Percentiles rank a stretch among this genome's conserved stretches.
These are phyloP conservation scores for Sarcophaga carnaria DNA, from an alignment of 2,888 invertebrate species.

Conservation along the genomic window DNA sequence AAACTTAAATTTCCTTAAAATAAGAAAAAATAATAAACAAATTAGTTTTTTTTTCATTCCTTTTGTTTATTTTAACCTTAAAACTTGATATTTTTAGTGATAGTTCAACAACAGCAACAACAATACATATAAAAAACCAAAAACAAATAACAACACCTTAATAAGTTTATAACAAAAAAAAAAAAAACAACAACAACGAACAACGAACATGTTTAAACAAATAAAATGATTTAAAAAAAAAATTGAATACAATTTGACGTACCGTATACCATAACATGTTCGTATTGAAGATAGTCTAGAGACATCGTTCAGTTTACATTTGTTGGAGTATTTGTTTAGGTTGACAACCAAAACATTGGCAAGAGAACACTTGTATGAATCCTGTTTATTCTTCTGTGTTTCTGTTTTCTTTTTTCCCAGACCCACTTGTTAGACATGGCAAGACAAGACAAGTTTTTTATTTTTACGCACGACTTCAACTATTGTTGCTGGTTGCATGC, in stretches of 20 bases:
- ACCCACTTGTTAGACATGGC: neutral
- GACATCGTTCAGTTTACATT: neutral
- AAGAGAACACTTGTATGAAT: conserved; percentile 38
- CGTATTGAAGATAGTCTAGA: neutral
- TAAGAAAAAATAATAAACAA: no score
- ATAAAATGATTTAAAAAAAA: no score
- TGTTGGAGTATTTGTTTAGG: neutral
- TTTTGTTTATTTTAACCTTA: neutral
- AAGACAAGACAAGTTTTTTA: neutral
- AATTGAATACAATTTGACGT: neutral
- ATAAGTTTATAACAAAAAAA: conserved; percentile 20
- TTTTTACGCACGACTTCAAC: conserved; percentile 33
- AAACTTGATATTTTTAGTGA: neutral
- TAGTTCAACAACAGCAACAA: conserved; percentile 13
- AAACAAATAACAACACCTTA: conserved; percentile 42
- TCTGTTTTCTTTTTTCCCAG: neutral
- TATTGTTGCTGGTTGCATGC: conserved; percentile 11
- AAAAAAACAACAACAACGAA: no score
- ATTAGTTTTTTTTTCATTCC: no score
- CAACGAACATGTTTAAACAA: no score
- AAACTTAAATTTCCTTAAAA: no score
- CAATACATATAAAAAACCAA: neutral
- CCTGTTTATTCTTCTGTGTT: neutral
- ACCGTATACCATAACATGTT: neutral
- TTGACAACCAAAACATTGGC: conserved; percentile 17